Percentiles rank a stretch among this genome's conserved stretches.
phyloP scores from a whole-genome alignment of 2,113 vertebrate species.

The Nicator chloris region DNA sequence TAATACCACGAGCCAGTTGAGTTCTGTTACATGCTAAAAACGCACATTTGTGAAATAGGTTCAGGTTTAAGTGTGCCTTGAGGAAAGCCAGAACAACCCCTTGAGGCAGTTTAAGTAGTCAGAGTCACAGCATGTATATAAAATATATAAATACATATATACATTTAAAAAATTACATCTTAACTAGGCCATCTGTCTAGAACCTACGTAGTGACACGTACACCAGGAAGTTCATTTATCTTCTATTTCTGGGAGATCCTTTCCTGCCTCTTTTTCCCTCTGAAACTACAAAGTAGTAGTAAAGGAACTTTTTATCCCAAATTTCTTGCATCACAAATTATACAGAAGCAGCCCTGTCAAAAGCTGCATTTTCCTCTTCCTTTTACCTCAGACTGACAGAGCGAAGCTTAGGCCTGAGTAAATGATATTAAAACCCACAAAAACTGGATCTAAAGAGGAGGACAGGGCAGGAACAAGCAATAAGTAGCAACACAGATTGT shows the following conservation, averaged over 20 bases:
- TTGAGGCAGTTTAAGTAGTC: not conserved
- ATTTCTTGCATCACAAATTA: not conserved
- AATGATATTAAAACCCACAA: not conserved
- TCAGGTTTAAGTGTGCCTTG: not conserved
- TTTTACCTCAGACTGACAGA: not conserved
- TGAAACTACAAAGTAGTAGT: not conserved
- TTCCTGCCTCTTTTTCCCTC: not conserved
- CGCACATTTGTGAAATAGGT: not conserved
- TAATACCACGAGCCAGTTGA: not conserved
- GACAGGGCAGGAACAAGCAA: not conserved
- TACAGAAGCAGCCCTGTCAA: not conserved
- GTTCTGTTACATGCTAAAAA: not conserved
- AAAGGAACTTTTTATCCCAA: not conserved
- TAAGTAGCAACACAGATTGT: not conserved
- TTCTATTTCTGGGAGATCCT: not conserved
- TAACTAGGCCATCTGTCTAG: not conserved
- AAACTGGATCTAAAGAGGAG: not conserved
- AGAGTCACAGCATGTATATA: not conserved
- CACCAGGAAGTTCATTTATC: not conserved
- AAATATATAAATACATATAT: not conserved
- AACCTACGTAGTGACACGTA: not conserved
- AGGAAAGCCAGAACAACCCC: not conserved
- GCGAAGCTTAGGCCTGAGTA: not conserved
- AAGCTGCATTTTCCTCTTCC: not conserved
- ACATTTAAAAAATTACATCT: not conserved